phyloP scores from a whole-genome alignment of 2,888 invertebrate genomes.

The Trimorus sp. region DNA sequence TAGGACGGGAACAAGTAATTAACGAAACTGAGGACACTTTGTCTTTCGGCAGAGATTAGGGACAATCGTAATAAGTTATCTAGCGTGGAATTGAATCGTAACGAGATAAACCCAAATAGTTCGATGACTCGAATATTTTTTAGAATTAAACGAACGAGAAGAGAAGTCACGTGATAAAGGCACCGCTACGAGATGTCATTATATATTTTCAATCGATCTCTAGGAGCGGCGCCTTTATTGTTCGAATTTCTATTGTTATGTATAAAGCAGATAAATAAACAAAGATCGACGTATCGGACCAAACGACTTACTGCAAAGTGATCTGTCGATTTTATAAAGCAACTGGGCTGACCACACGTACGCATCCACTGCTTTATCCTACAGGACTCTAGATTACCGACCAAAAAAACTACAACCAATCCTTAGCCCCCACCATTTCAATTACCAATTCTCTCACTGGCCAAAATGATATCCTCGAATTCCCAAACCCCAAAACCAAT shows the following conservation, averaged over 20 bases:
- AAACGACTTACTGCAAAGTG: conserved; percentile 51
- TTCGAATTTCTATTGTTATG: conserved; percentile 38
- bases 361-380: background rate
- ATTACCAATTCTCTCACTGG: too few species aligned
- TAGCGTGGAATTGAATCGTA: conserved; percentile 62
- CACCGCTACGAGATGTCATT: conserved; percentile 6
- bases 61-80: conserved; percentile 64
- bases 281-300: conserved; percentile 56
- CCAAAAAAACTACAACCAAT: too few species aligned
- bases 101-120: conserved; percentile 54
- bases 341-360: conserved; percentile 3
- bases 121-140: conserved; percentile 61
- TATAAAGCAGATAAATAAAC: conserved; percentile 26
- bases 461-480: background rate
- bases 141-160: conserved; percentile 48
- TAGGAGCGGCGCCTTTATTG: conserved; percentile 45
- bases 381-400: conserved; percentile 14
- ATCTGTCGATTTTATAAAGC: conserved; percentile 59
- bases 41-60: conserved; percentile 61
- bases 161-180: conserved; percentile 44
- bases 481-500: background rate
- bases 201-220: conserved; percentile 56
- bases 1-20: conserved; percentile 64
- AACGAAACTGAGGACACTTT: conserved; percentile 51
- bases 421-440: background rate